Conservation (phyloP, 1,140 invertebrate genomes). For the Caenorhabditis brenneri region DNA sequence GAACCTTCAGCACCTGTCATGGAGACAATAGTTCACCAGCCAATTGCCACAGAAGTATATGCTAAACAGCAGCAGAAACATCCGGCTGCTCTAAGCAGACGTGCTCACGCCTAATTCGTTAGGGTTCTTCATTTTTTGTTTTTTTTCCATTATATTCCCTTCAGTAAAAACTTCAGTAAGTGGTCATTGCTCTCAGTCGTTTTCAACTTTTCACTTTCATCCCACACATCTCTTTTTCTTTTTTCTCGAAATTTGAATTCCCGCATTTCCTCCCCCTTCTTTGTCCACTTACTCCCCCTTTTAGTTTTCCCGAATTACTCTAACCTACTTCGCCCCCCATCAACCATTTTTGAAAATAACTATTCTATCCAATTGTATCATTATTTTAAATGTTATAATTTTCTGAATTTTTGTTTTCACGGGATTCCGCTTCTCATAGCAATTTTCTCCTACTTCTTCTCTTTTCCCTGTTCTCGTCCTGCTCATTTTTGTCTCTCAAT, state of each 20-base stretch:
- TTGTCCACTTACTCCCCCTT: background rate
- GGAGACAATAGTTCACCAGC: background rate
- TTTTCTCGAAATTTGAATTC: background rate
- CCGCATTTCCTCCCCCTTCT: background rate
- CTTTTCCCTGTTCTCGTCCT: slow-evolving; percentile 29
- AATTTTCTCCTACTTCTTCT: slow-evolving; percentile 10
- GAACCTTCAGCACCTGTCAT: background rate
- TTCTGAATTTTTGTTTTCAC: slow-evolving; percentile 39
- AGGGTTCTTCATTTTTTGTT: background rate
- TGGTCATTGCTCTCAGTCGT: slow-evolving; percentile 2
- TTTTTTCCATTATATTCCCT: background rate
- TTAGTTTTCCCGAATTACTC: no score
- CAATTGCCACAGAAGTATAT: slow-evolving; percentile 3
- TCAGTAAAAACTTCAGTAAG: background rate
- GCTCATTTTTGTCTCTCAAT: slow-evolving; percentile 20
- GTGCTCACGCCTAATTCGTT: slow-evolving; percentile 2
- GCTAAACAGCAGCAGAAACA: background rate
- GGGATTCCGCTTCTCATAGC: background rate
- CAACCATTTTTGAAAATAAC: slow-evolving; percentile 23
- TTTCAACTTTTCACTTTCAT: background rate
- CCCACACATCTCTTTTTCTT: background rate
- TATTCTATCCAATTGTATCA: background rate
- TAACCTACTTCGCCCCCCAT: background rate
- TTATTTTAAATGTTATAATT: slow-evolving; percentile 7
- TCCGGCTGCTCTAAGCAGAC: background rate